phyloP scores from a whole-genome alignment of 1,140 invertebrate genomes.

The Manduca sexta region DNA sequence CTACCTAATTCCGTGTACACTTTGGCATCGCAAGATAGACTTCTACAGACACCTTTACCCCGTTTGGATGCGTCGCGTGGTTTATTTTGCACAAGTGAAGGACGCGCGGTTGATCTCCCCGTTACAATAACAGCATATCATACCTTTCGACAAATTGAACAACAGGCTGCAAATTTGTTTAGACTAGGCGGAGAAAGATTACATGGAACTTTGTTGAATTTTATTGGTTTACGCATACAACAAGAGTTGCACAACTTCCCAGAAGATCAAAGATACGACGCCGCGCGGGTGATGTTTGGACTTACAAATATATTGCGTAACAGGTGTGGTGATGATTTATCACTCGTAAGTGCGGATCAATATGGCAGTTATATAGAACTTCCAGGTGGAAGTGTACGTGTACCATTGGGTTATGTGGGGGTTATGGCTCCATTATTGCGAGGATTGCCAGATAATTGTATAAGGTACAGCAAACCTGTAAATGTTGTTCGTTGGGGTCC shows the following conservation, averaged over 20 bases:
- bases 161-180: constrained; percentile 77
- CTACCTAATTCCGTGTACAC: constrained; percentile 79
- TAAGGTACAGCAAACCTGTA: constrained; percentile 78
- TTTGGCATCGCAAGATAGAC: constrained; percentile 77
- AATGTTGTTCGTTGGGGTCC: constrained; percentile 76
- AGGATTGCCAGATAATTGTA: constrained; percentile 73
- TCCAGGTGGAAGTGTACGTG: constrained; percentile 77
- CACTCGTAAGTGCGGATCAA: constrained; percentile 77
- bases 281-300: constrained; percentile 78
- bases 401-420: constrained; percentile 78
- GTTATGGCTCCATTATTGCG: constrained; percentile 77
- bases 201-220: constrained; percentile 77
- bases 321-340: constrained; percentile 77
- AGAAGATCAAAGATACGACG: constrained; percentile 79
- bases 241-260: constrained; percentile 79
- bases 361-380: constrained; percentile 78
- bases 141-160: constrained; percentile 77
- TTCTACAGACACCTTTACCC: constrained; percentile 72
- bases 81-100: constrained; percentile 79
- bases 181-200: constrained; percentile 73
- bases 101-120: constrained; percentile 76
- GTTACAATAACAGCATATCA: constrained; percentile 77
- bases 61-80: constrained; percentile 69
- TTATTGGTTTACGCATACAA: constrained; percentile 77
- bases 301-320: constrained; percentile 75